These are phyloP conservation scores for Gambelia wislizenii DNA, from an alignment of 2,797 vertebrate genomes.

Conservation along the genomic window DNA sequence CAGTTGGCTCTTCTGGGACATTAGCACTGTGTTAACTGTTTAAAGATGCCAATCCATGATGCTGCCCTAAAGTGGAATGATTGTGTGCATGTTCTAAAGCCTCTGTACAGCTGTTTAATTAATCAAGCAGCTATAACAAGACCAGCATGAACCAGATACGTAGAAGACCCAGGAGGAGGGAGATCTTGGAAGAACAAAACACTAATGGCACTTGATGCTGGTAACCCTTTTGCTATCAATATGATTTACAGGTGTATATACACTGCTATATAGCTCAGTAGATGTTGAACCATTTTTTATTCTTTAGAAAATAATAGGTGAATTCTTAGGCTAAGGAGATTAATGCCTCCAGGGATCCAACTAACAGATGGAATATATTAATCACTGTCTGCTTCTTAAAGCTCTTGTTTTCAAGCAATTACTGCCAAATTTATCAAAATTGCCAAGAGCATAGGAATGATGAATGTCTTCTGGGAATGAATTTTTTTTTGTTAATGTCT, in stretches of 20 bases:
- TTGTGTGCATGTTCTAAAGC: background rate
- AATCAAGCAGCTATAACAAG: background rate
- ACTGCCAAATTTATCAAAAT: constrained; percentile 77
- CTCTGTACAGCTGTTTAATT: background rate
- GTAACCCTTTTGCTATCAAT: background rate
- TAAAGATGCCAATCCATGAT: background rate
- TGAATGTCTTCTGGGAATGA: constrained; percentile 60
- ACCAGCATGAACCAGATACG: background rate
- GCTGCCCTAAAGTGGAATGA: background rate
- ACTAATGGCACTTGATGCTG: background rate
- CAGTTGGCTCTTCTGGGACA: background rate
- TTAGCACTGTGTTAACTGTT: background rate
- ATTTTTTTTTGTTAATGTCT: constrained; percentile 42
- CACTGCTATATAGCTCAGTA: constrained; percentile 16
- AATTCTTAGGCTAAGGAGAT: constrained; percentile 69
- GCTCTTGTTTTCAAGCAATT: constrained; percentile 79
- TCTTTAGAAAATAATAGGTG: constrained; percentile 19
- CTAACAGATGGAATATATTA: constrained; percentile 83
- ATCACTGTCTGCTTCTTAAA: constrained; percentile 77
- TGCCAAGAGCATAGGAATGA: constrained; percentile 50
- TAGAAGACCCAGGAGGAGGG: background rate
- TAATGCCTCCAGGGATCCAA: constrained; percentile 77
- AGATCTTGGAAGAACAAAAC: background rate
- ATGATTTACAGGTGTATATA: constrained; percentile 21
- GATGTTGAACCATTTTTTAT: constrained; percentile 21